Base-by-base conservation (phyloP, 2,113 vertebrate genomes). In the Trochalopteron elliotii region DNA sequence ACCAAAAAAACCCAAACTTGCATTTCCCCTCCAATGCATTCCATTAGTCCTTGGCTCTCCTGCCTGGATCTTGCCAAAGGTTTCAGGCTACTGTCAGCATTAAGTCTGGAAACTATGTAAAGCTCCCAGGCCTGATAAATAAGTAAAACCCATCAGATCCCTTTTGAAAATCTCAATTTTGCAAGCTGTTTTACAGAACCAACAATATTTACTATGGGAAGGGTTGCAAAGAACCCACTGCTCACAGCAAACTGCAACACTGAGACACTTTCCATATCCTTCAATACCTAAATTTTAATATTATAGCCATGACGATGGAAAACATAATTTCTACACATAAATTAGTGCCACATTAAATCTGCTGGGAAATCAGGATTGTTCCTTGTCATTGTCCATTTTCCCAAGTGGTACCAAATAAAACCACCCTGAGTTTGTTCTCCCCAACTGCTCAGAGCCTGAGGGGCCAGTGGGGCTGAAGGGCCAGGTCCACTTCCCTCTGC, bases 371-470 rank as follows among this genome's bases (percentile, higher is more conserved):
- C 17, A 8, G 9, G 4, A 4, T 31, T 77, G 61, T 44, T 52
- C 5, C 0, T 4, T 50, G 49, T 4, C 49, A 16, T 2, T 53
- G n/a, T 15, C 60, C 45, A 0, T n/a, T 79, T 84, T 27, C 27
- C 44, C 64, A 55, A 10, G 49, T 5, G 5, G 35, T 5, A 47
- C 17, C n/a, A 24, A 45, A 44, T 2, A 3, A 55, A 77, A 83
- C 12, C 4, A 3, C 1, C 6, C 27, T 18, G 27, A 53, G 7
- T 16, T 39, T 21, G 68, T 23, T 49, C 11, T 8, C 15, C 49
- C 21, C 31, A 52, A 4, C 79, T 42, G 49, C 83, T 49, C 60
- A 39, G 55, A 65, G 59, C 53, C 61, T 0, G 1, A 50, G 53
- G 59, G 67, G 40, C 15, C 74, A 49, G 82, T 0, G 5, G 40